A percentile compares a stretch with the other conserved stretches of the same genome.
These are phyloP conservation scores for Planiliza haematocheilus DNA, from an alignment of 2,113 vertebrate species.

Conservation along the genomic window DNA sequence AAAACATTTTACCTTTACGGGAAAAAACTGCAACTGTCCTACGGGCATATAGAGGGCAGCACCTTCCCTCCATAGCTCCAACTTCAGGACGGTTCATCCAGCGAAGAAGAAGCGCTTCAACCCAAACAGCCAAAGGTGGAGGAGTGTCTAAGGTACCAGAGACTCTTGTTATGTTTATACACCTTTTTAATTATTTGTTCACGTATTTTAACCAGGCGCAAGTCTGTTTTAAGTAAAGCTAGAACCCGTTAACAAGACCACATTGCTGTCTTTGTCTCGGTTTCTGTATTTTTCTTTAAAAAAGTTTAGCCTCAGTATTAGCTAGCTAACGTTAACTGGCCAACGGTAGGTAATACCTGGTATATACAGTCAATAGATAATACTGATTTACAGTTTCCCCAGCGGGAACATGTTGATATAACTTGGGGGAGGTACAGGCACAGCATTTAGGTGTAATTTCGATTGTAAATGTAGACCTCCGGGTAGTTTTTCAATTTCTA, in stretches of 20 bases:
- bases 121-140: neutral
- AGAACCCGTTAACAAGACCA: neutral
- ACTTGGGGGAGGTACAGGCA: no score
- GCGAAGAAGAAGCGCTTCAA: slow-evolving; percentile 2
- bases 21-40: neutral
- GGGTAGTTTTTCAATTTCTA: no score
- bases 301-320: neutral
- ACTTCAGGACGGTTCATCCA: no score
- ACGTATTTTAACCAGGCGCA: neutral
- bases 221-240: neutral
- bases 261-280: neutral
- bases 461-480: no score
- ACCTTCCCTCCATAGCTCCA: neutral
- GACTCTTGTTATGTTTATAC: neutral
- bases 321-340: slow-evolving; percentile 1
- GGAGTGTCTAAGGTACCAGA: slow-evolving; percentile 34
- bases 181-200: neutral
- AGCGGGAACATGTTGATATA: no score
- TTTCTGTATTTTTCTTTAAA: neutral
- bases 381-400: no score
- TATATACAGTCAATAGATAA: no score
- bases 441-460: no score
- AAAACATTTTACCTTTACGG: no score
- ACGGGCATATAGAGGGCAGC: slow-evolving; percentile 32
- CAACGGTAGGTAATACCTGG: no score